Evolutionary conservation across 2,888 invertebrate genomes (phyloP), one percentile per base, ranked within the genome.

Genomic region (Ypsolopha scabrella): DNA sequence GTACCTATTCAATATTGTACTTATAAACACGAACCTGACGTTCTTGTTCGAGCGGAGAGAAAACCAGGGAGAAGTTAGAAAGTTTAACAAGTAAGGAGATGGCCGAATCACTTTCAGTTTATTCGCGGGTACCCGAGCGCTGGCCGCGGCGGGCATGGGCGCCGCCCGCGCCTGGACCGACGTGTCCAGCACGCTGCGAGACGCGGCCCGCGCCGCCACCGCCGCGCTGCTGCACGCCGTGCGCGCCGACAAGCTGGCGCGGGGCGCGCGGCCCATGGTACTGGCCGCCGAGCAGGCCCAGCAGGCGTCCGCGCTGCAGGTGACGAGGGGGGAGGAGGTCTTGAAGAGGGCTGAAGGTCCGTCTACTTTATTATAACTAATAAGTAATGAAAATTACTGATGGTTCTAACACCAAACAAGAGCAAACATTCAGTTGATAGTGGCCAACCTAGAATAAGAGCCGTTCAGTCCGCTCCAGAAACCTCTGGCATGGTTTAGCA

Each of bases 141-240:
- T 92, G 51, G 94, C 97, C 0, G 89, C 92, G 0, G 89, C 90
- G 51, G 91, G 92, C 14, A 89, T 96, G 51, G 73, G 86, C 8
- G 89, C 89, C 41, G 94, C 93, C 0, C 88, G 81, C 58, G 80
- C 88, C 37, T 90, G 91, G 62, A 89, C 91, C 0, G 73, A 76
- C 43, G 90, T 91, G 56, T 93, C 93, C 0, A 83, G 79, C 39
- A 72, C 72, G 2, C 81, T 74, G 59, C 87, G 65, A 34, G 85
- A 63, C 50, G 79, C 89, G 0, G 62, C 80, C 53, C 67, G 85
- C 53, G 75, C 71, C 0, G 64, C 75, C 47, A 64, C 80, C 50
- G 70, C 88, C 56, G 61, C 83, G 59, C 82, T 59, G 57, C 75
- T 57, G 43, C 50, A 11, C 46, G 43, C 45, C 14, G 6, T 7